Evolutionary conservation across 2,797 vertebrate species (phyloP), one percentile per base, ranked within the genome.

Genomic region (Neoniphon sammara): DNA sequence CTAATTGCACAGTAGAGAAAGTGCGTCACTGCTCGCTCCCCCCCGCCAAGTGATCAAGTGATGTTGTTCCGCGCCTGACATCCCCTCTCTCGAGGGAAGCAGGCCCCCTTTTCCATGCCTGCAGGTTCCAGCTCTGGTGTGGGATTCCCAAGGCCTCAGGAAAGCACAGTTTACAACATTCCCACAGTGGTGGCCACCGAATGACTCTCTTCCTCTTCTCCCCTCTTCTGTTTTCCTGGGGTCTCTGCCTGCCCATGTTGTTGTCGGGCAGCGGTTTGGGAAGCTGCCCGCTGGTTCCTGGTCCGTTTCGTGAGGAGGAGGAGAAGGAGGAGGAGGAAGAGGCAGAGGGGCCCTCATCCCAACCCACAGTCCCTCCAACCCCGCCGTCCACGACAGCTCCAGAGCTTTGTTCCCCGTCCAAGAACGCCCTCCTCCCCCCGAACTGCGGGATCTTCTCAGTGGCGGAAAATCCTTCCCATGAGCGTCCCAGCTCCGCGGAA

Each of bases 81-180:
- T 82, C 49, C 62, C 60, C 12, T 60, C 70, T 87, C 86, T 87
- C 77, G 5, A 30, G 85, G 85, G 89, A 90, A 50, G 18, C 74
- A 80, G 84, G 75, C 66, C 87, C 84, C 30, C 46, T 85, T 91
- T 93, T 89, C 86, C 92, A 91, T 92, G 92, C 85, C 90, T 86
- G 69, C 92, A 92, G 91, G 92, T 92, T 93, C 83, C 88, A 90
- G 85, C 85, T 89, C 89, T 88, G 75, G 75, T 92, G 89, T 93
- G 92, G 87, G 92, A 91, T 94, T 92, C 90, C 85, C 93, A 93
- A 88, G 90, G 87, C 87, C 91, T 88, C 87, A 93, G 88, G 91
- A 95, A 94, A 95, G 85, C 84, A 87, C 86, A 93, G 93, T 92
- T 93, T 86, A 90, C 81, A 86, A 91, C 83, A 91, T 94, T 95